These are phyloP conservation scores for Habropoda laboriosa DNA, from an alignment of 1,140 invertebrate genomes.

Conservation along the genomic window DNA sequence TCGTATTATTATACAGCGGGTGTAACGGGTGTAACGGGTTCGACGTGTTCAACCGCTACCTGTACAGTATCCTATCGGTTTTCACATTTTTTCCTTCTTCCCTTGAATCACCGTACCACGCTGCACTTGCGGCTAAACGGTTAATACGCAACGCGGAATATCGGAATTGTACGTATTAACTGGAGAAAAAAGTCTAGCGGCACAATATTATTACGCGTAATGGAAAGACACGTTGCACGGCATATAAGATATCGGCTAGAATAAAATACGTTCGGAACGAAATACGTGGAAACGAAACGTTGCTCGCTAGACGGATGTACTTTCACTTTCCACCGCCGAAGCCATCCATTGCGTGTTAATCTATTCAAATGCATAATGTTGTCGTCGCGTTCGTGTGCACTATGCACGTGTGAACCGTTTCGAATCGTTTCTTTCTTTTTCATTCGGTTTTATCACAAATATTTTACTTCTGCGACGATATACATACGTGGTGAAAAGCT, in stretches of 20 bases:
- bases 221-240: neutral
- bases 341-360: conserved; percentile 23
- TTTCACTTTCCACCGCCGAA: conserved; percentile 49
- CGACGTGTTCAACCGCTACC: no score
- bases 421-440: no score
- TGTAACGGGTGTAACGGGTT: neutral
- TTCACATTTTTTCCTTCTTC: neutral
- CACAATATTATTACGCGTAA: neutral
- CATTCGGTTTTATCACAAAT: no score
- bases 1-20: neutral
- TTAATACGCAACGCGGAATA: no score
- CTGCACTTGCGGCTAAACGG: no score
- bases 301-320: conserved; percentile 43
- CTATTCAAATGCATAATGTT: conserved; percentile 20
- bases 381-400: conserved; percentile 18
- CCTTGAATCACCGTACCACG: no score
- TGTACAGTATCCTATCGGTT: neutral
- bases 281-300: conserved; percentile 49
- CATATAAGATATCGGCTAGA: conserved; percentile 1
- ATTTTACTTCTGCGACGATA: no score
- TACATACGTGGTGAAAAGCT: no score
- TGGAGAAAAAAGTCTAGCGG: neutral
- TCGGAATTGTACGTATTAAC: neutral
- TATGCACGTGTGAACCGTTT: neutral
- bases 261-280: conserved; percentile 2